These are phyloP conservation scores for Ormia ochracea DNA, from an alignment of 2,888 invertebrate genomes.

Conservation along the genomic window DNA sequence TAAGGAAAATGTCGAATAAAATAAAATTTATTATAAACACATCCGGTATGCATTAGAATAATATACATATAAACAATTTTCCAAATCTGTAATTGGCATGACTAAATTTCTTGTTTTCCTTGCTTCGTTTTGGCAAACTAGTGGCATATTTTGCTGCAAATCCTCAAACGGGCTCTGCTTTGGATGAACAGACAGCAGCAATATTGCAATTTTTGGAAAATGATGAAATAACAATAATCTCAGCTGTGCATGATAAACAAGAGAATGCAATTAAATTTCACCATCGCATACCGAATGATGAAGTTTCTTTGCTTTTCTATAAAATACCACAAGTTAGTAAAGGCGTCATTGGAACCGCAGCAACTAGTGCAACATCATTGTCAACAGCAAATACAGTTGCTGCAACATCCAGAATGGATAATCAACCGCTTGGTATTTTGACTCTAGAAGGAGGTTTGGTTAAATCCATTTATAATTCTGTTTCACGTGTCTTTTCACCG, in stretches of 20 bases:
- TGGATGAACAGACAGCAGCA: constrained; percentile 73
- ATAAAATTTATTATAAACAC: constrained; percentile 76
- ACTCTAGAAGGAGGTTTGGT: constrained; percentile 77
- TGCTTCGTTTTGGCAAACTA: constrained; percentile 53
- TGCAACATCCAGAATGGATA: constrained; percentile 48
- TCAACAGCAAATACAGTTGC: constrained; percentile 5
- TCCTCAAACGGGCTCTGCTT: constrained; percentile 69
- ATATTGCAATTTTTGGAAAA: constrained; percentile 78
- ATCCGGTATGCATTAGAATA: constrained; percentile 72
- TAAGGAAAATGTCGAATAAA: constrained; percentile 66
- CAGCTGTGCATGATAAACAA: constrained; percentile 75
- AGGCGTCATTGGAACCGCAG: constrained; percentile 20
- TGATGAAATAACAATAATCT: constrained; percentile 77
- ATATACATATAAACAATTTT: neutral
- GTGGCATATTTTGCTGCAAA: constrained; percentile 74
- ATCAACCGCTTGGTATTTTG: constrained; percentile 75
- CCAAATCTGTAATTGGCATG: constrained; percentile 29
- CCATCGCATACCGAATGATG: constrained; percentile 76
- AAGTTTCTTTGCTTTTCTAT: constrained; percentile 77
- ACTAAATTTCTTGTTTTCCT: constrained; percentile 34
- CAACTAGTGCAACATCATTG: constrained; percentile 32
- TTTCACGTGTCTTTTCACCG: constrained; percentile 77
- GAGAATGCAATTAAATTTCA: constrained; percentile 77
- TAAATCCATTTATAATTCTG: constrained; percentile 78
- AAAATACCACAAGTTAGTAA: constrained; percentile 76